Base-by-base conservation (phyloP, 2,888 invertebrate species). In the Pecten maximus region DNA sequence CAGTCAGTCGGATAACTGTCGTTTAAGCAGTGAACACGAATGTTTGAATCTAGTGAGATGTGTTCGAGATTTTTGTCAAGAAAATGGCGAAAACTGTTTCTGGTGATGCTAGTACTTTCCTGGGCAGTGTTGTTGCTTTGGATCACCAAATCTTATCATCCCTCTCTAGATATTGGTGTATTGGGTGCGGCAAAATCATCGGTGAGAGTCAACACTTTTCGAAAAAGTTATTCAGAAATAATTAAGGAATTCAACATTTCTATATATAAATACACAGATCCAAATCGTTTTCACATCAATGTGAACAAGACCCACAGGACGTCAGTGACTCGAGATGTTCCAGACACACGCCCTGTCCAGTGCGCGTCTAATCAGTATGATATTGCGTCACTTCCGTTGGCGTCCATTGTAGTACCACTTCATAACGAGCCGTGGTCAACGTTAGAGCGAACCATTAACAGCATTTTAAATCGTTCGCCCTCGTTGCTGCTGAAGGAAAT, bases 391-490 rank as follows among this genome's bases (percentile, higher is more conserved):
- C 88, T 90, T 48, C 90, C 91, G 44, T 19, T 88, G 39, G 91
- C 89, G 40, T 88, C 88, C 40, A 89, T 91, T 48, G 86, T 91
- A n/a, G 89, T 91, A n/a, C 91, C 91, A 16, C 60, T 91, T 86
- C 89, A 91, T 40, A 88, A 91, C 50, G 91, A 91, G 44, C 91
- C 91, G 23, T 91, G 91, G 91, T 91, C 91, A 8, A 91, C 91
- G 10, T 50, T 91, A 35, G 50, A 89, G 6, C 35, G 91, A 50
- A 89, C 89, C 12, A 23, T 91, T 28, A 89, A 91, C 86, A 89
- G 89, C 40, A 86, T 91, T 39, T 28, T 91, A 28, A 88, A 88
- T 19, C 44, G 89, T n/a, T 89, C 89, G 12, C 89, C 91, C 6
- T 35, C 50, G 23, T 15, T 48, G 40, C 89, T 89, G 19, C n/a